A percentile compares a stretch with the other conserved stretches of the same genome.
Conservation (phyloP, 2,797 vertebrate genomes). For the Enteromius unitaeniatus region DNA sequence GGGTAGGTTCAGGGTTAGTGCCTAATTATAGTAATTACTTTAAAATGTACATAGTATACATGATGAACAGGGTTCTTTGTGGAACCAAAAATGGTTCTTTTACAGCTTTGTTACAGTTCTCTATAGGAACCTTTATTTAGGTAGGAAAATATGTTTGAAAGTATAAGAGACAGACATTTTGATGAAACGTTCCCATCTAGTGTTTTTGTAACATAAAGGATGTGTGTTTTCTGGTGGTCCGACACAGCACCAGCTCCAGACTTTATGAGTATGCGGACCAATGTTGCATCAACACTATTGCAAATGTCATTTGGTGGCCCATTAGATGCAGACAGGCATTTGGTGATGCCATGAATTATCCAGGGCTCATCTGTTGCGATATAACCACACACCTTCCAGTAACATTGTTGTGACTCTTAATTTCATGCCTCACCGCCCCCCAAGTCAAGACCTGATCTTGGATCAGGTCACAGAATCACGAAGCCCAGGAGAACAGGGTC, state of each 20-base stretch:
- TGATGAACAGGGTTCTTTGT: too few species aligned
- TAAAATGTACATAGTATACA: too few species aligned
- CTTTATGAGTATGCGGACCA: not conserved
- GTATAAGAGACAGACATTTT: not conserved
- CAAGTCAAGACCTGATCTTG: slow-evolving; percentile 48
- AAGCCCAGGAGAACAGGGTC: slow-evolving; percentile 7
- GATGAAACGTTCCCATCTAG: not conserved
- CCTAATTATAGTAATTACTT: too few species aligned
- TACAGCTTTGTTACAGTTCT: not conserved
- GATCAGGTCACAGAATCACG: slow-evolving; percentile 11
- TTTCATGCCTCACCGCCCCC: slow-evolving; percentile 51
- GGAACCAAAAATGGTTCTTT: too few species aligned
- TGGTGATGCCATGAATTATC: slow-evolving; percentile 51
- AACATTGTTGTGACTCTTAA: slow-evolving; percentile 52
- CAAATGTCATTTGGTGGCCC: slow-evolving; percentile 38
- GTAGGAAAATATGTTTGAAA: not conserved
- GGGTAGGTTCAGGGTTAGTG: too few species aligned
- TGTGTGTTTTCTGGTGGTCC: not conserved
- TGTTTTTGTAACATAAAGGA: not conserved
- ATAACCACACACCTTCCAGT: slow-evolving; percentile 44
- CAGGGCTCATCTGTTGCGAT: slow-evolving; percentile 47
- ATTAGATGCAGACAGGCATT: slow-evolving; percentile 41
- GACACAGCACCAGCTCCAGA: not conserved
- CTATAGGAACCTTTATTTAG: not conserved
- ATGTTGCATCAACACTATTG: not conserved